Evolutionary conservation across 2,797 vertebrate species (phyloP).

Genomic region (Argyrosomus regius): DNA sequence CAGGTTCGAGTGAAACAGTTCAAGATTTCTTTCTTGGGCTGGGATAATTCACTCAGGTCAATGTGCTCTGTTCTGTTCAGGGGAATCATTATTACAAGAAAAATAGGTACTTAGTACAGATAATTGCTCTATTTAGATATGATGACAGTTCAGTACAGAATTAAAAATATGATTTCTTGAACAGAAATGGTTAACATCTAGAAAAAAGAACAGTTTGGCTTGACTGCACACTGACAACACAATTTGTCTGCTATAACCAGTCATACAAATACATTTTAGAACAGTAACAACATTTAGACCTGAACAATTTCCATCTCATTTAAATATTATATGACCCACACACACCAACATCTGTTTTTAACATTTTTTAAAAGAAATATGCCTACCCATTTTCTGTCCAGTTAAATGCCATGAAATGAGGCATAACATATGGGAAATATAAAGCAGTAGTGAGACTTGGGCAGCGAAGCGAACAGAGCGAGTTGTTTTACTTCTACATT

Average conservation of each 20-base stretch:
- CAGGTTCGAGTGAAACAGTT: conserved; percentile 12
- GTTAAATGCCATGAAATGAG: conserved; percentile 37
- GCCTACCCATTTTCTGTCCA: not conserved
- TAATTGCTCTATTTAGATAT: conserved; percentile 1
- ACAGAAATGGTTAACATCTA: conserved; percentile 10
- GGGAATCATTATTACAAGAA: conserved; percentile 1
- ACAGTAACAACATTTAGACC: conserved; percentile 37
- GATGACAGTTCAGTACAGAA: conserved; percentile 32
- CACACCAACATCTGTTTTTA: conserved; percentile 15
- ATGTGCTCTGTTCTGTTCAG: conserved; percentile 8
- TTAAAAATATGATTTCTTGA: not conserved
- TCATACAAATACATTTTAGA: conserved; percentile 37
- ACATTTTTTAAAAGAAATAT: conserved; percentile 22
- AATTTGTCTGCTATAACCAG: conserved; percentile 15
- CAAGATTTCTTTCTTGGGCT: conserved; percentile 2
- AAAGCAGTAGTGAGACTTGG: conserved; percentile 27
- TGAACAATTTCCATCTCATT: conserved; percentile 15
- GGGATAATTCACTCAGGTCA: conserved; percentile 8
- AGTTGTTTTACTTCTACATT: conserved; percentile 36
- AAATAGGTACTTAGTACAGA: conserved; percentile 2
- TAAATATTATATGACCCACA: conserved; percentile 37
- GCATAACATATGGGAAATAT: conserved; percentile 7
- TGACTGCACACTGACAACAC: conserved; percentile 24
- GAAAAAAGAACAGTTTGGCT: conserved; percentile 15
- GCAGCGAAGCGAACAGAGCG: conserved; percentile 22